Evolutionary conservation across 2,797 vertebrate genomes (phyloP).

Genomic region (Ciconia nigra): DNA sequence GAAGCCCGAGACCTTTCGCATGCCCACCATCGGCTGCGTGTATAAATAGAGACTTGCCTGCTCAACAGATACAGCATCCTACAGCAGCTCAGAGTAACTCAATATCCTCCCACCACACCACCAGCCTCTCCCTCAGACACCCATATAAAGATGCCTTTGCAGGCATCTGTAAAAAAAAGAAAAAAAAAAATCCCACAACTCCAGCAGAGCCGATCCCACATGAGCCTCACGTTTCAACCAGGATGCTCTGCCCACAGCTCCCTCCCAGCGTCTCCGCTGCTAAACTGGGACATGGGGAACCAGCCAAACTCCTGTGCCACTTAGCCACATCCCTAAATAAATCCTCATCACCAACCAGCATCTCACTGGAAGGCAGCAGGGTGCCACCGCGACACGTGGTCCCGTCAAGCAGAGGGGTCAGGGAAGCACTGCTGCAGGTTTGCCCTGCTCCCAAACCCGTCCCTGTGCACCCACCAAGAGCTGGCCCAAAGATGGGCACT

Average conservation of each 20-base stretch:
- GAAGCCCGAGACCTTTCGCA: neutral
- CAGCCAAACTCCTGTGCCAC: neutral
- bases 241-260: neutral
- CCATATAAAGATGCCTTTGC: neutral
- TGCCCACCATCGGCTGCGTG: rapidly evolving
- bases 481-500: neutral
- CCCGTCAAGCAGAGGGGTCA: rapidly evolving
- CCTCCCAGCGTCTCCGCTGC: neutral
- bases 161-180: neutral
- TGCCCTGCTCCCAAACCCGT: neutral
- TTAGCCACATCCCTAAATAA: neutral
- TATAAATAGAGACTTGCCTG: neutral
- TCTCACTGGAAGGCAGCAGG: neutral
- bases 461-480: neutral
- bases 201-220: neutral
- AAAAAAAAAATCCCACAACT: neutral
- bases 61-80: neutral
- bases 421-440: rapidly evolving
- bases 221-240: neutral
- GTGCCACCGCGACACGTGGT: neutral
- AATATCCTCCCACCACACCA: neutral
- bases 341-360: neutral
- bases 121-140: neutral
- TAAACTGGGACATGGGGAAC: neutral
- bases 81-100: neutral